A percentile compares a stretch with the other conserved stretches of the same genome.
These are phyloP conservation scores for Pardalotus punctatus DNA, from an alignment of 2,113 vertebrate genomes.

Conservation along the genomic window DNA sequence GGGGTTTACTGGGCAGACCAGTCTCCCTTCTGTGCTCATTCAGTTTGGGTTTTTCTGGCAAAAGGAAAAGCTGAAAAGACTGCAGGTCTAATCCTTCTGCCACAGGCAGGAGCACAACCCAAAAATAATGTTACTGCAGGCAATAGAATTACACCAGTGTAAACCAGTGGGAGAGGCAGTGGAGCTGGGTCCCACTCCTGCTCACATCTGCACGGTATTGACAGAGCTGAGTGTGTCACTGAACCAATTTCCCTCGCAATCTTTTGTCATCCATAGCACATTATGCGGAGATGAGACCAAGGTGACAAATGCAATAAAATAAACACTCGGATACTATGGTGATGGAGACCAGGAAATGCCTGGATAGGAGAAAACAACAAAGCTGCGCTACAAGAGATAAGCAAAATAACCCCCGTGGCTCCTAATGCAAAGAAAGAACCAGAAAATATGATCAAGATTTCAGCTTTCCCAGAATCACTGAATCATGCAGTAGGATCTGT, in stretches of 20 bases:
- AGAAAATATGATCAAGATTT: slow-evolving; percentile 21
- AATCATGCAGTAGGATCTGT: slow-evolving; percentile 37
- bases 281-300: slow-evolving; percentile 33
- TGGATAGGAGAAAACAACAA: neutral
- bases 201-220: neutral
- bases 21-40: neutral
- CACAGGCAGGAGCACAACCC: neutral
- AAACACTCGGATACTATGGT: slow-evolving; percentile 29
- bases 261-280: slow-evolving; percentile 20
- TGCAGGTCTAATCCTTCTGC: slow-evolving; percentile 29
- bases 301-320: slow-evolving; percentile 49
- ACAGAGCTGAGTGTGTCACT: neutral
- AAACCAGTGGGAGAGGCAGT: neutral
- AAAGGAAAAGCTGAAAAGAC: neutral
- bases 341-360: slow-evolving; percentile 12
- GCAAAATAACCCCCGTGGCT: neutral
- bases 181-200: neutral
- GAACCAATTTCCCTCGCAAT: neutral
- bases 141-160: neutral
- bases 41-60: neutral
- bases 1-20: neutral
- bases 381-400: neutral
- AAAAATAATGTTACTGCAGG: slow-evolving; percentile 23
- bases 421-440: neutral
- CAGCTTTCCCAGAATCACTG: slow-evolving; percentile 25